These are phyloP conservation scores for Aspidiotus rigidus DNA, from an alignment of 2,888 invertebrate genomes.

Conservation along the genomic window DNA sequence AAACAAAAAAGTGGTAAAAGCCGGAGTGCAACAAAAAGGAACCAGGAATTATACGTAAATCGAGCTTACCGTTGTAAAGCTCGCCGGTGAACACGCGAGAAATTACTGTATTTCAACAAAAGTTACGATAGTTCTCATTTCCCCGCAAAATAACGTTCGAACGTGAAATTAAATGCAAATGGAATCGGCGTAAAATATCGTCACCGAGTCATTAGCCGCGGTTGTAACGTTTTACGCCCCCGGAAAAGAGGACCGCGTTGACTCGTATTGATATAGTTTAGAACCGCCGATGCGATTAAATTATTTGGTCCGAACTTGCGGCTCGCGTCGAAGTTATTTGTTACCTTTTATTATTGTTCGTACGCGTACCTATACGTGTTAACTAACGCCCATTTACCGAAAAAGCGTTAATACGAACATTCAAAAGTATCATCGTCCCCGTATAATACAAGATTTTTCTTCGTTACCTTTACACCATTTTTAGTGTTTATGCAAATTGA, in stretches of 20 bases:
- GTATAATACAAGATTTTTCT: background rate
- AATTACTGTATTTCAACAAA: too few relatives aligned
- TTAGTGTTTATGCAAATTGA: too few relatives aligned
- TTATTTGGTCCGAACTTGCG: background rate
- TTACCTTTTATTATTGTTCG: conserved; percentile 1
- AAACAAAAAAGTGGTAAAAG: too few relatives aligned
- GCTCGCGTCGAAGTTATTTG: background rate
- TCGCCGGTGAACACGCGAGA: too few relatives aligned
- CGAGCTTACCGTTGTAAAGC: too few relatives aligned
- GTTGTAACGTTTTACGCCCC: background rate
- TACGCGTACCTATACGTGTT: background rate
- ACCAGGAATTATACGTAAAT: too few relatives aligned
- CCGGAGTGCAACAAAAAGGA: too few relatives aligned
- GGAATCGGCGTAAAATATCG: background rate
- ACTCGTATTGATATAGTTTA: background rate
- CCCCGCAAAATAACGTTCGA: background rate
- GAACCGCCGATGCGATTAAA: background rate
- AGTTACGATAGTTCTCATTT: too few relatives aligned
- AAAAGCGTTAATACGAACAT: background rate
- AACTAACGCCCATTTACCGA: background rate
- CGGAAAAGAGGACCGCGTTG: background rate
- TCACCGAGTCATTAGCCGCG: background rate
- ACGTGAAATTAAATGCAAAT: background rate
- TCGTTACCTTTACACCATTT: conserved; percentile 7
- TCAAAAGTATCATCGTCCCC: background rate